These are phyloP conservation scores for Hippopotamus amphibius DNA, from an alignment of 2,113 vertebrate genomes.

Conservation along the genomic window DNA sequence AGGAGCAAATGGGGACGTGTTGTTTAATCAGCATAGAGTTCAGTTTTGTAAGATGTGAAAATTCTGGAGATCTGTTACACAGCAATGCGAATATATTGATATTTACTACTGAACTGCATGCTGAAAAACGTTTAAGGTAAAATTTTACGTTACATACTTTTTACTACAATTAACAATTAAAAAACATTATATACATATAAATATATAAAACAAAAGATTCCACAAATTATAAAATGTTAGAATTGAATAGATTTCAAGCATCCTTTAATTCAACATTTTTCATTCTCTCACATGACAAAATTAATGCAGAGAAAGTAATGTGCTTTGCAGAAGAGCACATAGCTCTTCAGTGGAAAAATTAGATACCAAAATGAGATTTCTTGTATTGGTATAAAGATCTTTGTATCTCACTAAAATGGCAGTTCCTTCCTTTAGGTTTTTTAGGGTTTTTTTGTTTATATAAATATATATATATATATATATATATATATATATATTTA, in stretches of 20 bases:
- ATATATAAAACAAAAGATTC: neutral
- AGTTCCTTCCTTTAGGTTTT: neutral
- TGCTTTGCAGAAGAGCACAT: neutral
- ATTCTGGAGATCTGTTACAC: neutral
- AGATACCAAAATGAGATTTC: neutral
- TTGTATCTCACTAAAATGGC: neutral
- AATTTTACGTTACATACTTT: neutral
- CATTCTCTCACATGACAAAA: neutral
- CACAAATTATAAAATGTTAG: neutral
- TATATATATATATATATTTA: neutral
- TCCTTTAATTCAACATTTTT: neutral
- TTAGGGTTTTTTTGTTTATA: too few species aligned
- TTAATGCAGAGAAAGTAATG: neutral
- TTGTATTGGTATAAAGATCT: neutral
- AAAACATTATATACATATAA: neutral
- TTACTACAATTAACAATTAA: neutral
- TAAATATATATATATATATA: too few species aligned
- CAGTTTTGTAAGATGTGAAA: neutral
- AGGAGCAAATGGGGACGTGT: neutral
- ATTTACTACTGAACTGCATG: neutral
- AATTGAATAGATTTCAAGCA: neutral
- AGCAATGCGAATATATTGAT: neutral
- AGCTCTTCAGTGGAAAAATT: neutral
- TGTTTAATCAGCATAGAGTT: neutral
- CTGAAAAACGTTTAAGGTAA: neutral